Conservation (phyloP, 2,113 vertebrate species). For the Psophia crepitans region DNA sequence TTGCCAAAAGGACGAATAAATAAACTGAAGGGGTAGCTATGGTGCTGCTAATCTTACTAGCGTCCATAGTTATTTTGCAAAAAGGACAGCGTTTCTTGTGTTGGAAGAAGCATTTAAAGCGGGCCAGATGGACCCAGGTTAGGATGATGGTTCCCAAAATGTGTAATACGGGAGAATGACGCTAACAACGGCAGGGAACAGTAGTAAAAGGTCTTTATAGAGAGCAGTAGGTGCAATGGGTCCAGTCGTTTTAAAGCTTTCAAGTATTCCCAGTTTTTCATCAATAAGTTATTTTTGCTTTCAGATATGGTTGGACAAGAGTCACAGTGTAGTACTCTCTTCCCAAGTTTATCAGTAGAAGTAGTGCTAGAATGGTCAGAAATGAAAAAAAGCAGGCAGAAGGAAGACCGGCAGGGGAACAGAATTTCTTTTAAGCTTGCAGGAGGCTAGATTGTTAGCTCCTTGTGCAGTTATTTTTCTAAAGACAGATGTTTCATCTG, state of each 20-base stretch:
- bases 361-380: background rate
- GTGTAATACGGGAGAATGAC: background rate
- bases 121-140: background rate
- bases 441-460: background rate
- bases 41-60: background rate
- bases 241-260: background rate
- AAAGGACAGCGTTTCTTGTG: background rate
- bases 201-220: background rate
- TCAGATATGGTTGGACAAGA: accelerated
- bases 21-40: background rate
- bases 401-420: background rate
- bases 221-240: background rate
- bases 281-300: background rate
- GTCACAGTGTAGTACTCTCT: background rate
- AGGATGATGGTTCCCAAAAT: background rate
- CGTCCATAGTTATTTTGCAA: background rate
- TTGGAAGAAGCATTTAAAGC: background rate
- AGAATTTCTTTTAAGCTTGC: background rate
- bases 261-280: background rate
- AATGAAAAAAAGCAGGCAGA: background rate
- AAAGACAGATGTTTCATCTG: background rate
- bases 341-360: background rate
- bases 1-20: background rate
- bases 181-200: accelerated
- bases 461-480: background rate